A percentile compares a stretch with the other conserved stretches of the same genome.
phyloP scores from a whole-genome alignment of 2,888 invertebrate species.

The Tenodera sinensis region DNA sequence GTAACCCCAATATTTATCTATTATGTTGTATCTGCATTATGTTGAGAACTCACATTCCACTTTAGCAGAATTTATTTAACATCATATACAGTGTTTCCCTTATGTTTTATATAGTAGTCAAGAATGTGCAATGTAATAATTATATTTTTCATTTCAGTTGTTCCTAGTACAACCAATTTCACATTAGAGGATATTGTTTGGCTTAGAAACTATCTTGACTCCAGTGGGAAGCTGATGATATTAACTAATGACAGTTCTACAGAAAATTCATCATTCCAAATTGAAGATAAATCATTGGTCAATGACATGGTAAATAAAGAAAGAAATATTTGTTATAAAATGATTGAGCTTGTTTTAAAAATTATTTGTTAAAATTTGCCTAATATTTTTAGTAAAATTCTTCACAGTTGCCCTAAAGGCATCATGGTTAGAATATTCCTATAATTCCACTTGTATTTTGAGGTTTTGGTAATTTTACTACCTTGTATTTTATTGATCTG shows the following conservation, averaged over 20 bases:
- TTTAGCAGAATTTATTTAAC: no score
- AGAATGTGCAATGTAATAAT: neutral
- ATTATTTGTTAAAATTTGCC: no score
- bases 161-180: neutral
- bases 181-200: constrained; percentile 8
- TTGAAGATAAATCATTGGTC: neutral
- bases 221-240: neutral
- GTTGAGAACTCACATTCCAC: no score
- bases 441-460: neutral
- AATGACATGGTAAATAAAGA: neutral
- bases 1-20: no score
- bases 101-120: no score
- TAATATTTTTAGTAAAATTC: no score
- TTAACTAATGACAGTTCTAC: neutral
- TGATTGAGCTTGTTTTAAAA: no score
- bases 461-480: neutral
- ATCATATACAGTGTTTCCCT: no score
- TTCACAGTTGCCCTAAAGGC: no score
- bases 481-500: neutral
- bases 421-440: no score
- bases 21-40: no score
- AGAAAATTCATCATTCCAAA: neutral
- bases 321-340: no score
- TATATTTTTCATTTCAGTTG: neutral
- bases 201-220: constrained; percentile 12